Base-by-base conservation (phyloP, 2,797 vertebrate species). In the Ciconia nigra region DNA sequence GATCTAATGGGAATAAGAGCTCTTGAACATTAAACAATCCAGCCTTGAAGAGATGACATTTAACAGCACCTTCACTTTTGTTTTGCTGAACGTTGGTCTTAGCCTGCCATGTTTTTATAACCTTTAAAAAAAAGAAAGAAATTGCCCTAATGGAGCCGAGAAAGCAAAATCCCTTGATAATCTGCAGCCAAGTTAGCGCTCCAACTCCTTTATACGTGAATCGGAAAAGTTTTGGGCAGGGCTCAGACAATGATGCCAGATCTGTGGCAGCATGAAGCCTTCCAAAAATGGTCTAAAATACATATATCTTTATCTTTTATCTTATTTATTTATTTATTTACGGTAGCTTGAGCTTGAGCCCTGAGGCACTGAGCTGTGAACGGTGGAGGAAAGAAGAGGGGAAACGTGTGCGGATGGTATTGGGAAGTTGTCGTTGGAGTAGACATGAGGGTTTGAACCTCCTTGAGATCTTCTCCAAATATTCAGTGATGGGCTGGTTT, bases 321-420 rank as follows among this genome's bases (percentile, higher is more conserved):
- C 22, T 37, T 37, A 37, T 37, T 37, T 37, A 37, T 46, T 59
- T 37, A 26, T 55, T 57, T 49, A 18, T 41, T 77, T 44, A 5
- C 18, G 7, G 16, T 9, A 52, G 46, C 31, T 54, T 39, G 16
- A 74, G 42, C 37, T 67, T 39, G 41, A 66, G 41, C 47, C 55
- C 33, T 42, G 52, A 54, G 46, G 15, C 35, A 13, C 18, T 28
- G 44, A 54, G 39, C 31, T 25, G 28, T 33, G 79, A n/a, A n/a
- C 0, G 1, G 10, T 37, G 29, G n/a, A 71, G 31, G 65, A 66
- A 37, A 44, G 57, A 55, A 52, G 39, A 42, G 22, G 57, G 29
- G 22, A 16, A 20, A 22, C 2, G 15, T 13, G 24, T 22, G 9
- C n/a, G n/a, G 10, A 15, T 0, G 1, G 44, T 57, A 8, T 49